These are phyloP conservation scores for Meandrusa payeni DNA, from an alignment of 2,888 invertebrate genomes.

Conservation along the genomic window DNA sequence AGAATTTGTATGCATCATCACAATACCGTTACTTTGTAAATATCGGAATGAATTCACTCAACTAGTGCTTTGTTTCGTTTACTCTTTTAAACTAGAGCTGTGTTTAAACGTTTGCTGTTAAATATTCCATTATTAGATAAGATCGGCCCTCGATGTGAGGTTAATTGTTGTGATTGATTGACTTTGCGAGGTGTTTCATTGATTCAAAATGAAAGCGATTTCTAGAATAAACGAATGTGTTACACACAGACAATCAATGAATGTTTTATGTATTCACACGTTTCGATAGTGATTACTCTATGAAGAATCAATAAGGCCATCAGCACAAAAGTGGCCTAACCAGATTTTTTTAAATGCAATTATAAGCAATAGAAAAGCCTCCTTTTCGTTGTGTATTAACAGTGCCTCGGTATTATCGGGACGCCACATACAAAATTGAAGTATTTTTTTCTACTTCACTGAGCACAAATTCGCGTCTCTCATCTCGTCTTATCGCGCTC, in stretches of 20 bases:
- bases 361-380: too few relatives aligned
- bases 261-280: too few relatives aligned
- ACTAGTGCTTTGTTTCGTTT: constrained; percentile 19
- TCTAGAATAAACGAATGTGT: neutral
- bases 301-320: too few relatives aligned
- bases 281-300: too few relatives aligned
- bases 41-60: constrained; percentile 12
- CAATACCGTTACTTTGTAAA: constrained; percentile 12
- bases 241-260: neutral
- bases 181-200: constrained; percentile 41
- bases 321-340: too few relatives aligned
- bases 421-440: too few relatives aligned
- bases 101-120: constrained; percentile 50
- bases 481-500: too few relatives aligned
- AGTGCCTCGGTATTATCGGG: too few relatives aligned
- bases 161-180: constrained; percentile 69
- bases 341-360: too few relatives aligned
- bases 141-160: constrained; percentile 52
- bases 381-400: too few relatives aligned
- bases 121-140: constrained; percentile 68
- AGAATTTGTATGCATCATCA: constrained; percentile 27
- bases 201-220: constrained; percentile 30
- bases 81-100: constrained; percentile 26
- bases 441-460: too few relatives aligned
- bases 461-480: too few relatives aligned